Evolutionary conservation across 1,140 invertebrate genomes (phyloP).

Genomic region (Physella acuta): DNA sequence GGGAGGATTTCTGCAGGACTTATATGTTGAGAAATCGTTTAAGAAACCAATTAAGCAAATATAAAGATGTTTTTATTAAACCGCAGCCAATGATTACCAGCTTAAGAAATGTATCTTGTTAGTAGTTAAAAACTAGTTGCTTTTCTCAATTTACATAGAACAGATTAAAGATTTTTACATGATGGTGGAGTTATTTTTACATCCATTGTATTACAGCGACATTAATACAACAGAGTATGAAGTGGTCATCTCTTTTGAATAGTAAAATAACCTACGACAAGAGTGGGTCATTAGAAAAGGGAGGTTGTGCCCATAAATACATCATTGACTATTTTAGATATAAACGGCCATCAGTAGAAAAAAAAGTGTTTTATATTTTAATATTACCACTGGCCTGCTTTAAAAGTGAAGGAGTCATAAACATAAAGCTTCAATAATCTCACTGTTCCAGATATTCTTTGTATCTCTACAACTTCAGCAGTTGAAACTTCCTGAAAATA

Average conservation of each 20-base stretch:
- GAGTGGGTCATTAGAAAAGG: too few species aligned
- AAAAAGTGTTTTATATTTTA: not conserved
- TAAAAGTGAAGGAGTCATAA: constrained; percentile 33
- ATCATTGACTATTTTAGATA: not conserved
- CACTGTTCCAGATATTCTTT: constrained; percentile 35
- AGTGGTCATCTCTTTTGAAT: not conserved
- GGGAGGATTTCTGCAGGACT: too few species aligned
- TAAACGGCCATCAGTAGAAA: not conserved
- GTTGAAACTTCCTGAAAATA: constrained; percentile 32
- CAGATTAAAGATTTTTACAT: too few species aligned
- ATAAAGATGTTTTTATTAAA: too few species aligned
- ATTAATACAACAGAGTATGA: not conserved
- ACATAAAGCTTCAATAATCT: constrained; percentile 36
- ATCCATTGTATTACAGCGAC: not conserved
- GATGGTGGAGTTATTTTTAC: not conserved
- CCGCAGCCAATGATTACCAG: too few species aligned
- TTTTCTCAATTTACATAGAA: too few species aligned
- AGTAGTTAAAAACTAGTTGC: too few species aligned
- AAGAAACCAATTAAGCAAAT: too few species aligned
- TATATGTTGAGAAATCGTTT: too few species aligned
- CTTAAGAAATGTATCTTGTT: too few species aligned
- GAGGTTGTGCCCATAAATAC: not conserved
- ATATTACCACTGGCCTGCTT: constrained; percentile 46
- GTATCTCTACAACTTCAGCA: constrained; percentile 35
- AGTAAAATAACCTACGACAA: not conserved